A percentile compares a stretch with the other conserved stretches of the same genome.
phyloP scores from a whole-genome alignment of 2,888 invertebrate genomes.

The Eupithecia subfuscata region DNA sequence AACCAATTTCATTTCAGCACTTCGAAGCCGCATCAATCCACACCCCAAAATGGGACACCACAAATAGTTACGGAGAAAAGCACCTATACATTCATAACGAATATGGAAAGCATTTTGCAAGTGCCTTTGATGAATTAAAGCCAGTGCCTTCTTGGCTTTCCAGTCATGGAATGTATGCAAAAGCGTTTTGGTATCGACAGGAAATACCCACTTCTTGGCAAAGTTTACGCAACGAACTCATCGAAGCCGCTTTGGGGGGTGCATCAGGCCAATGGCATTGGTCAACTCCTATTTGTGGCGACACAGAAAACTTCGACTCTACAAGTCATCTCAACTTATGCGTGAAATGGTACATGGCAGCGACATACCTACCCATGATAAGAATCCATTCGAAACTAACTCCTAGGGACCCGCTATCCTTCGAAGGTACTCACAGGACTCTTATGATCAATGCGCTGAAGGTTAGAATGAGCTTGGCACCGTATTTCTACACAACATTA shows the following conservation, averaged over 20 bases:
- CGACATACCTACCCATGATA: slow-evolving; percentile 85
- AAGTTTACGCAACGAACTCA: slow-evolving; percentile 79
- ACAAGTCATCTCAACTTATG: slow-evolving; percentile 80
- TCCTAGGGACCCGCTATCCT: slow-evolving; percentile 74
- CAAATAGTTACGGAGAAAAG: slow-evolving; percentile 51
- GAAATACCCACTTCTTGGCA: slow-evolving; percentile 84
- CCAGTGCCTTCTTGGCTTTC: slow-evolving; percentile 57
- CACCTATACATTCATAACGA: slow-evolving; percentile 81
- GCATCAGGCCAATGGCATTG: slow-evolving; percentile 79
- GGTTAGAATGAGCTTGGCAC: slow-evolving; percentile 78
- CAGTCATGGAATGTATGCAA: slow-evolving; percentile 67
- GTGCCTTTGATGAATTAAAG: slow-evolving; percentile 56
- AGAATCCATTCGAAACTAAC: slow-evolving; percentile 75
- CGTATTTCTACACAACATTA: slow-evolving; percentile 84
- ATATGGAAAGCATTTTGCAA: slow-evolving; percentile 81
- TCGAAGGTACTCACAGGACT: slow-evolving; percentile 70
- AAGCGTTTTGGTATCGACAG: slow-evolving; percentile 71
- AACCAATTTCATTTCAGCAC: slow-evolving; percentile 54
- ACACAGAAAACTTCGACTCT: slow-evolving; percentile 70
- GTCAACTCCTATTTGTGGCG: slow-evolving; percentile 84
- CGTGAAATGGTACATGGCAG: slow-evolving; percentile 87
- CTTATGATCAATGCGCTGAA: slow-evolving; percentile 74
- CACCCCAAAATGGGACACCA: slow-evolving; percentile 81
- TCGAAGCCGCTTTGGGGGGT: slow-evolving; percentile 77
- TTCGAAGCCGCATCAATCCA: slow-evolving; percentile 73